Base-by-base conservation (phyloP, 2,888 invertebrate genomes). In the Monochamus alternatus region DNA sequence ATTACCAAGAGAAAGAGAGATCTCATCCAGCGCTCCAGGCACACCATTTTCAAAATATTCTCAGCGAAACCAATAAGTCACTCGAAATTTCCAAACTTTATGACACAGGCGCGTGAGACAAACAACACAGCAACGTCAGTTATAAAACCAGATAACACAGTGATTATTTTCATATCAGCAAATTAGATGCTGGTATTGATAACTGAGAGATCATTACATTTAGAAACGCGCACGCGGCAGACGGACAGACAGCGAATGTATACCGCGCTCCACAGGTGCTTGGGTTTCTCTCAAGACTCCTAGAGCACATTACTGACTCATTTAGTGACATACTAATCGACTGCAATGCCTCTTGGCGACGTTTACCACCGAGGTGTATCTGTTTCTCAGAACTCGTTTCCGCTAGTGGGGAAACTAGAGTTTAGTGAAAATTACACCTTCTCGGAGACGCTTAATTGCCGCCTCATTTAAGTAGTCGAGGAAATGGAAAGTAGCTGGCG, bases 91-190 rank as follows among this genome's bases (percentile, higher is more conserved):
- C 67, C 52, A 63, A 63, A 8, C 63, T 63, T 63, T 71, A 71
- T 52, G 51, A 71, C 71, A 62, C 43, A 10, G 47, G 10, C 47
- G 64, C 47, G 64, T 51, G 31, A 12, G 30, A 12, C 51, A 31
- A 66, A 32, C 52, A 32, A 66, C 31, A 22, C 10, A 44, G 30
- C 65, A 58, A 47, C 58, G 44, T 72, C 55, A 58, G 58, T 47
- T 64, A 75, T 60, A 70, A 75, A 70, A 65, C 58, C 32, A 75
- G 74, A 75, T 75, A 75, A 75, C 10, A 51, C 52, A 71, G 65
- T 75, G 74, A 70, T 70, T 75, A 65, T 69, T 75, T 52, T 75
- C 70, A 75, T 75, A 75, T 75, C 74, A 75, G 73, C 70, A 70
- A 71, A 71, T 71, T 71, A 71, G 51, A 63, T 52, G 63, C 32